Conservation (phyloP, 1,140 invertebrate genomes). For the Zaprionus camerounensis region DNA sequence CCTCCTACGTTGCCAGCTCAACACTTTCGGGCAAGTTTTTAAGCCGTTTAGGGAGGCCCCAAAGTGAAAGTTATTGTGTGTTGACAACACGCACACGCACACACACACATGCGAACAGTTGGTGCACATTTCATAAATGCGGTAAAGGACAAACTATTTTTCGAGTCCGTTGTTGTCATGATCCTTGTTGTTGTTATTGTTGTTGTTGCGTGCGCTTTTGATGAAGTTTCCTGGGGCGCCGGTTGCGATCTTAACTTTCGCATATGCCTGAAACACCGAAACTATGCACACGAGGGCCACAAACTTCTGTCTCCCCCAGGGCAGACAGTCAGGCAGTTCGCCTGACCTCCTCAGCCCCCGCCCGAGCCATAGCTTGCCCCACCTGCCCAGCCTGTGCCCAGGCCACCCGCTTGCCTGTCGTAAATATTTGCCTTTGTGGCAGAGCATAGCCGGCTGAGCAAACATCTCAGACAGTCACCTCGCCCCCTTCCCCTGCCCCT, state of each 20-base stretch:
- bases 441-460: conserved; percentile 36
- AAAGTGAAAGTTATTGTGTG: conserved; percentile 75
- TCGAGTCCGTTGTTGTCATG: conserved; percentile 39
- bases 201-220: conserved; percentile 66
- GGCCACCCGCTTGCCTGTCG: conserved; percentile 26
- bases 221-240: conserved; percentile 58
- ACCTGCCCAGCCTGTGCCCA: neutral
- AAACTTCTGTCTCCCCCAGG: conserved; percentile 38
- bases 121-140: conserved; percentile 80
- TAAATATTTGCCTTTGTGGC: conserved; percentile 76
- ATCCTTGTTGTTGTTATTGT: conserved; percentile 14
- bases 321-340: neutral
- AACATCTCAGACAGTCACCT: conserved; percentile 54
- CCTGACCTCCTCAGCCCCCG: neutral
- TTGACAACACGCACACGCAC: conserved; percentile 38
- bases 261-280: conserved; percentile 37
- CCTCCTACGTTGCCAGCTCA: conserved; percentile 61
- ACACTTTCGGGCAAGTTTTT: conserved; percentile 74
- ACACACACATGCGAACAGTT: conserved; percentile 14
- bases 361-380: neutral
- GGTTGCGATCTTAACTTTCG: conserved; percentile 43
- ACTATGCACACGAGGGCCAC: conserved; percentile 49
- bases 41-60: conserved; percentile 67
- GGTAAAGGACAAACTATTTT: conserved; percentile 74
- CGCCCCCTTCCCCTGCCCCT: neutral